These are phyloP conservation scores for Allobates femoralis DNA, from an alignment of 2,797 vertebrate genomes.

Conservation along the genomic window DNA sequence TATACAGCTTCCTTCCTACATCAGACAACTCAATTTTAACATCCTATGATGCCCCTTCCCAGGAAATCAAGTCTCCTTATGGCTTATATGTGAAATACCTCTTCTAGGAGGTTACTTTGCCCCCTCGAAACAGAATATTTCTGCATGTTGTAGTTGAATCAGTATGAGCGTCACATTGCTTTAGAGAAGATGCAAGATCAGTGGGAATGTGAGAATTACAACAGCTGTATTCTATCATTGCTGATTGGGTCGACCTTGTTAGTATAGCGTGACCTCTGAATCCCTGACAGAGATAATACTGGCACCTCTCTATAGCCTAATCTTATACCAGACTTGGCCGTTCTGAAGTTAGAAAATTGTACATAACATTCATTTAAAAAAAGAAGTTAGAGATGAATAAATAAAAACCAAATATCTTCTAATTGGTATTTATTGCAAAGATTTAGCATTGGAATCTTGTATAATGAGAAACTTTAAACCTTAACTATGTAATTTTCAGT, in stretches of 20 bases:
- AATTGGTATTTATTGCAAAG: background rate
- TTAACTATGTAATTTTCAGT: background rate
- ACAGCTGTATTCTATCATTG: slow-evolving; percentile 93
- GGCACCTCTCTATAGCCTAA: slow-evolving; percentile 88
- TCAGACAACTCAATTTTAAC: background rate
- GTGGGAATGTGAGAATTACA: slow-evolving; percentile 64
- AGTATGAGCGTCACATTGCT: slow-evolving; percentile 61
- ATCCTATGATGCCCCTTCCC: background rate
- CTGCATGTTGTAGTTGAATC: background rate
- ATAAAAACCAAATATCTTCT: background rate
- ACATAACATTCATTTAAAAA: slow-evolving; percentile 66
- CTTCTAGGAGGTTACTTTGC: background rate
- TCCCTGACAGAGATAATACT: slow-evolving; percentile 92
- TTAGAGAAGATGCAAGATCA: slow-evolving; percentile 76
- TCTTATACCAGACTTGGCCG: slow-evolving; percentile 85
- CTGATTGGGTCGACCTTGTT: slow-evolving; percentile 89
- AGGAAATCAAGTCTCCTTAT: background rate
- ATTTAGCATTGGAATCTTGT: background rate
- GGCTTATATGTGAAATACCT: background rate
- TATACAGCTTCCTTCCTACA: background rate
- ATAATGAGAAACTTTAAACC: background rate
- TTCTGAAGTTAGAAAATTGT: slow-evolving; percentile 68
- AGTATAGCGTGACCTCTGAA: slow-evolving; percentile 92
- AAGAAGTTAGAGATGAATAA: slow-evolving; percentile 76
- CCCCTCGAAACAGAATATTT: background rate